Conservation (phyloP, 2,113 vertebrate species). For the Myotis davidii region DNA sequence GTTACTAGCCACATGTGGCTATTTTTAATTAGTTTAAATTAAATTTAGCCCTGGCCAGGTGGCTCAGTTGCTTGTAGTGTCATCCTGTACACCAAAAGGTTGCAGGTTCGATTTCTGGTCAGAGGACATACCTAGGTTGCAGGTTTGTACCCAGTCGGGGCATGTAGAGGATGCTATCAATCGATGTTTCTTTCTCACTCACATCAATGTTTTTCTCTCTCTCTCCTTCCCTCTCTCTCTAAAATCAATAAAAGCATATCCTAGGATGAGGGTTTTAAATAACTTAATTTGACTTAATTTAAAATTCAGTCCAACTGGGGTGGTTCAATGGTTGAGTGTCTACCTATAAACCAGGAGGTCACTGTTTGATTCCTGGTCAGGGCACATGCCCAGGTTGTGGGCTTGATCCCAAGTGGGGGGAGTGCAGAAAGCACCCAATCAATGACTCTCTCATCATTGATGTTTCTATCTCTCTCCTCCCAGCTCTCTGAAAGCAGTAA, state of each 20-base stretch:
- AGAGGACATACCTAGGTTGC: background rate
- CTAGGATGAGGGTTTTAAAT: background rate
- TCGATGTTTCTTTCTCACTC: background rate
- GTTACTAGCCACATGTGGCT: background rate
- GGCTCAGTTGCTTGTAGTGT: background rate
- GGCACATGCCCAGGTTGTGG: too few species aligned
- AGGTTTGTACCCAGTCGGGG: too few species aligned
- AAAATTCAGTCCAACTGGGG: background rate
- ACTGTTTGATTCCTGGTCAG: too few species aligned
- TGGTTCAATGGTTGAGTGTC: too few species aligned
- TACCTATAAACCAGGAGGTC: too few species aligned
- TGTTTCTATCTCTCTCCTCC: too few species aligned
- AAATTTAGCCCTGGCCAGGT: background rate
- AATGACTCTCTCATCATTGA: too few species aligned
- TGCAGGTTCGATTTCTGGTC: background rate
- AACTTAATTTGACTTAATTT: background rate
- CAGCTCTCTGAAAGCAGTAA: too few species aligned
- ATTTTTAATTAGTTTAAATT: background rate
- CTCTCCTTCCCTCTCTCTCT: background rate
- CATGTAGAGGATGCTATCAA: background rate
- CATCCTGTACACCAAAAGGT: background rate
- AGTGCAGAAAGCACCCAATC: too few species aligned
- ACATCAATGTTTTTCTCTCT: background rate
- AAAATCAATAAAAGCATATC: background rate
- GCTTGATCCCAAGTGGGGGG: too few species aligned